These are phyloP conservation scores for Charina bottae DNA, from an alignment of 2,113 vertebrate genomes.

Conservation along the genomic window DNA sequence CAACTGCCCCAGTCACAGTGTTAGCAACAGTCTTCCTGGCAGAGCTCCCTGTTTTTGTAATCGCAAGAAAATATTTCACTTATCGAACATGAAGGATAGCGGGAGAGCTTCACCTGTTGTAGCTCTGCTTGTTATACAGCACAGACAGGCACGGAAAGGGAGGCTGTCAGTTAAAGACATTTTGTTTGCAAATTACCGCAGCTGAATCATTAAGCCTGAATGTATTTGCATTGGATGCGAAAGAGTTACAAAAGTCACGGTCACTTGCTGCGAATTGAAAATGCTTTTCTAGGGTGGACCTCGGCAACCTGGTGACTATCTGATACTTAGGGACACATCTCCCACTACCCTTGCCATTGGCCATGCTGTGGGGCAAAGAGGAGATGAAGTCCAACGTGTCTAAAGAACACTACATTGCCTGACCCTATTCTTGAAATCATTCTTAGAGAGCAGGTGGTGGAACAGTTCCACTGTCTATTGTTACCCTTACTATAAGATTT, in stretches of 20 bases:
- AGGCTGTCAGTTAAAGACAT: neutral
- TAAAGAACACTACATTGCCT: neutral
- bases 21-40: neutral
- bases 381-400: no score
- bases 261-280: neutral
- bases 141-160: neutral
- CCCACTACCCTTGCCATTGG: neutral
- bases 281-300: neutral
- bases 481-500: neutral
- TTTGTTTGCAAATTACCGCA: neutral
- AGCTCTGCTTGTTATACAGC: neutral
- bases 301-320: neutral
- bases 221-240: neutral
- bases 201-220: neutral
- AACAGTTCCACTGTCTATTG: neutral
- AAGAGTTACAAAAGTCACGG: neutral
- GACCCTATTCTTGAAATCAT: neutral
- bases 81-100: neutral
- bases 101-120: neutral
- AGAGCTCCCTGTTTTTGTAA: neutral
- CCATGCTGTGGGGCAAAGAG: neutral
- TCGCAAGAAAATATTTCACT: neutral
- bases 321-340: neutral
- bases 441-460: neutral
- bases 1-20: neutral